These are phyloP conservation scores for Drosophila eugracilis DNA, from an alignment of 1,140 invertebrate species.

Conservation along the genomic window DNA sequence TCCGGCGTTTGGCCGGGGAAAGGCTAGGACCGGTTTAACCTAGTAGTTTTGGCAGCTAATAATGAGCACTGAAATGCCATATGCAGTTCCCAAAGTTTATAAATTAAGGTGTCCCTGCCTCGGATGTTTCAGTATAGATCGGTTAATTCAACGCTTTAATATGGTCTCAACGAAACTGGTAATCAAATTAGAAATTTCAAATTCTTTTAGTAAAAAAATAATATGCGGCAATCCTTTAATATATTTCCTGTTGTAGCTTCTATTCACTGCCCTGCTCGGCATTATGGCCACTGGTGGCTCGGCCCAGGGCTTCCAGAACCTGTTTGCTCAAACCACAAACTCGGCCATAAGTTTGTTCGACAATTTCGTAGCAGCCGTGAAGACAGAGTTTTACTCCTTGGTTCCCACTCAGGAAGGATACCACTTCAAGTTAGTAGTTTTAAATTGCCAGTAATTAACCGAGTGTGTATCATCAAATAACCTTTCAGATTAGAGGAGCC, in stretches of 20 bases:
- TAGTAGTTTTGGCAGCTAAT: too few relatives aligned
- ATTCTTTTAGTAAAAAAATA: too few relatives aligned
- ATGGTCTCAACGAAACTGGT: slow-evolving; percentile 81
- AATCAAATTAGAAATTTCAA: slow-evolving; percentile 32
- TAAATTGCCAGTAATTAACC: not conserved
- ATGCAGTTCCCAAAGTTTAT: slow-evolving; percentile 72
- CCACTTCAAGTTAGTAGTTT: slow-evolving; percentile 58
- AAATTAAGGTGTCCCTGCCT: slow-evolving; percentile 32
- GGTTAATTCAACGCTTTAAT: slow-evolving; percentile 71
- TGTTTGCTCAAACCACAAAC: too few relatives aligned
- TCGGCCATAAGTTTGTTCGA: too few relatives aligned
- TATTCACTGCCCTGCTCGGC: slow-evolving; percentile 63
- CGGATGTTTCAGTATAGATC: slow-evolving; percentile 70
- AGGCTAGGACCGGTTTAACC: too few relatives aligned
- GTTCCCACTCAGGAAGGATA: slow-evolving; percentile 72
- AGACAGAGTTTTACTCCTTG: slow-evolving; percentile 42
- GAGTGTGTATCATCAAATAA: not conserved
- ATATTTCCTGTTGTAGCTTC: slow-evolving; percentile 43
- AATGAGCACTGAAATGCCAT: too few relatives aligned
- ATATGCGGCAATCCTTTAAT: too few relatives aligned
- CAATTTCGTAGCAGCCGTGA: slow-evolving; percentile 48
- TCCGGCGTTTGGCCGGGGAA: too few relatives aligned
- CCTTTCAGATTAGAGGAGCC: slow-evolving; percentile 56
- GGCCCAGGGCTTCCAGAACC: slow-evolving; percentile 65
- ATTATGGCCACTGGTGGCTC: slow-evolving; percentile 56